Evolutionary conservation across 1,140 invertebrate species (phyloP), one percentile per base, ranked within the genome.

Genomic region (Procambarus virginalis): DNA sequence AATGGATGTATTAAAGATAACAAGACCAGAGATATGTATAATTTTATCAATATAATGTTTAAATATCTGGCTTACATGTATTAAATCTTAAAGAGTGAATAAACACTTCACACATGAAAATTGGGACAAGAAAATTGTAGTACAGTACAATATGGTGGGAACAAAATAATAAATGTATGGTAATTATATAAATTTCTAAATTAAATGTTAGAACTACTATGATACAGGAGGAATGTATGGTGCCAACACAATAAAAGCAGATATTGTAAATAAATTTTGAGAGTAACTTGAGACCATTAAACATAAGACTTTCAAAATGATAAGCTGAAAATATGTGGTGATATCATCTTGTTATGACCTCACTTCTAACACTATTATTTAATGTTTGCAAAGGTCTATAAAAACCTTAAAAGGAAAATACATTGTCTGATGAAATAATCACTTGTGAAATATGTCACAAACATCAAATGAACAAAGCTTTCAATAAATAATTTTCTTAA

Each of bases 1-100:
- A 86, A 76, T 86, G 84, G 84, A 86, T 86, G 84, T 78, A 34
- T 86, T 78, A 34, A 85, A 58, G 84, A 84, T 51, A 86, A 64
- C 49, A 78, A 78, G 84, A 58, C 60, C 73, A 86, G 84, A 76
- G 70, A 86, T 86, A 76, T 76, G 83, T 73, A 84, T 73, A 84
- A 75, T 34, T 84, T 73, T 48, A 83, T 83, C 46, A 68, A 68
- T 70, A 34, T 46, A 68, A 78, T 45, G n/a, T 49, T 55, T 3
- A 78, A 48, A 14, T 48, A 55, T n/a, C 10, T 73, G n/a, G 22
- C 20, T 73, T 68, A 68, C 20, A n/a, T 68, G 64, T 68, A 68
- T 68, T 17, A n/a, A 68, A 68, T 68, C 64, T 68, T 68, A 68
- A 20, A 17, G 17, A 68, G 14, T 12, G 14, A 64, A 73, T n/a